Conservation (phyloP, 2,113 vertebrate species). For the Barnardius zonarius region DNA sequence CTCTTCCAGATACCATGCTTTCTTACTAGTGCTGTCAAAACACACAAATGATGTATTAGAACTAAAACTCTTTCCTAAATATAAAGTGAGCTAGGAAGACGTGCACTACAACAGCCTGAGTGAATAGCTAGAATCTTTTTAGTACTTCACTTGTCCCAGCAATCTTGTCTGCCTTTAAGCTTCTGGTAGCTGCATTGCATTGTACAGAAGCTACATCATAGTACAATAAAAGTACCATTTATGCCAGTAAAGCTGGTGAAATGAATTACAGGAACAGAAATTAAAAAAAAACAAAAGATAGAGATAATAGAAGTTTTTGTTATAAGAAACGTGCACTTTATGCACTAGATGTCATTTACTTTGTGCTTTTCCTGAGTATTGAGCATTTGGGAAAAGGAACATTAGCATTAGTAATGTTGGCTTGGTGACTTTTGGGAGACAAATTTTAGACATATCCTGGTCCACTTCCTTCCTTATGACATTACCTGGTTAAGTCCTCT, state of each 20-base stretch:
- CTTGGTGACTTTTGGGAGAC: background rate
- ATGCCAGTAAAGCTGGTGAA: background rate
- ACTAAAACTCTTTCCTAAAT: background rate
- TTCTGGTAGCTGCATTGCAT: background rate
- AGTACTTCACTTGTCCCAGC: background rate
- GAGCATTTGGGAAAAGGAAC: background rate
- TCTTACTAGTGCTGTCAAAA: background rate
- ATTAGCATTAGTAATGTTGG: background rate
- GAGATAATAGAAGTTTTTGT: background rate
- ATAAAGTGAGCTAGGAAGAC: background rate
- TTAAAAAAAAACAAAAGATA: background rate
- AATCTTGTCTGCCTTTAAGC: background rate
- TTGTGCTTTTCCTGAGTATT: background rate
- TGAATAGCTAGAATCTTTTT: background rate
- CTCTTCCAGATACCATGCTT: background rate
- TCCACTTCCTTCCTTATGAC: background rate
- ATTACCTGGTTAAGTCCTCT: background rate
- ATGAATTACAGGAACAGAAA: background rate
- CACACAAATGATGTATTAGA: background rate
- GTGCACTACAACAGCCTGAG: background rate
- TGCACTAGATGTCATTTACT: background rate
- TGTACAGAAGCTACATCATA: background rate
- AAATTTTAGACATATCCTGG: background rate
- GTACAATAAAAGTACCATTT: background rate
- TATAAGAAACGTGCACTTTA: background rate